These are phyloP conservation scores for Cottus gobio DNA, from an alignment of 2,113 vertebrate genomes.

Conservation along the genomic window DNA sequence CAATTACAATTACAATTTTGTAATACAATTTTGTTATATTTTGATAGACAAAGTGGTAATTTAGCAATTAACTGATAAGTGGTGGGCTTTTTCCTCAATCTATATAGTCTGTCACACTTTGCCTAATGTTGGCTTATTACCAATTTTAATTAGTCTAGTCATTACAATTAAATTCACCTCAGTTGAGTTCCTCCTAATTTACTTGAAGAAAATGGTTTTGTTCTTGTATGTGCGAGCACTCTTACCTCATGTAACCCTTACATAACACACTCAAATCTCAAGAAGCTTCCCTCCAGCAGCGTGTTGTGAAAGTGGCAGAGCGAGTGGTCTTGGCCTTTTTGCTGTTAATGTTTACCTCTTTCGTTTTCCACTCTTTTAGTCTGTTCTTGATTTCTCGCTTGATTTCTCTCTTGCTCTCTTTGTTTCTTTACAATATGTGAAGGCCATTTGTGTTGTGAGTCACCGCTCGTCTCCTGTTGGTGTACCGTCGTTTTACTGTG, in stretches of 20 bases:
- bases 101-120: not conserved
- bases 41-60: not conserved
- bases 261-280: not conserved
- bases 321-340: not conserved
- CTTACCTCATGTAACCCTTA: not conserved
- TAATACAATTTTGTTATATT: no score
- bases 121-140: not conserved
- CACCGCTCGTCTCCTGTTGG: constrained; percentile 24
- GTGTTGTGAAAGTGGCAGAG: constrained; percentile 12
- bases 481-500: constrained; percentile 36
- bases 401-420: not conserved
- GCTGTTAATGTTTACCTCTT: not conserved
- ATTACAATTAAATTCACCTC: constrained; percentile 3
- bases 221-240: not conserved
- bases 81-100: not conserved
- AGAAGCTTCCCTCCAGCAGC: not conserved
- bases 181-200: not conserved
- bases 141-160: not conserved
- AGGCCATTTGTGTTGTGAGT: constrained; percentile 39
- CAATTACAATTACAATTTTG: no score
- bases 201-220: not conserved
- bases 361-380: not conserved
- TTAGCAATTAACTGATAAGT: not conserved
- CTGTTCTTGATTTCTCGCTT: constrained; percentile 5
- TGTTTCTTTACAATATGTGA: constrained; percentile 3